phyloP scores from a whole-genome alignment of 2,113 vertebrate species.

The Anas platyrhynchos region DNA sequence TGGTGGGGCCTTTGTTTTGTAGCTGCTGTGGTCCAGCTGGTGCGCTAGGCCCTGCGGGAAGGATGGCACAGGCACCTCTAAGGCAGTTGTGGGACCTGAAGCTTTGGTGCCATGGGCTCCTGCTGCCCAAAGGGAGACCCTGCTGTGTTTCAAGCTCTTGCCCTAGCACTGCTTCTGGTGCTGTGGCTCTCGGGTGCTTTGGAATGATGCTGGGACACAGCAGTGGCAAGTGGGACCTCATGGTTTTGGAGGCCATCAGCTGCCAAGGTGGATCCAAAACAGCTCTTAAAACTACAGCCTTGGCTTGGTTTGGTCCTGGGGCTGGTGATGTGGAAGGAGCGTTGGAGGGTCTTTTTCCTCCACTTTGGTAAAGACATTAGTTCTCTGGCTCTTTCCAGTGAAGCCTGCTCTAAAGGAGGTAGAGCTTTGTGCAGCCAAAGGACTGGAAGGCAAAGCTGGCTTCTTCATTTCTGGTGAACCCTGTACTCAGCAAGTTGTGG shows the following conservation, averaged over 20 bases:
- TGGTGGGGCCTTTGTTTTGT: background rate
- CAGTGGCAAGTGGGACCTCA: background rate
- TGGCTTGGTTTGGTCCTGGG: background rate
- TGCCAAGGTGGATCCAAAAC: rapidly evolving
- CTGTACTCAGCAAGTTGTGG: background rate
- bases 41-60: background rate
- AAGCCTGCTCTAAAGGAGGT: background rate
- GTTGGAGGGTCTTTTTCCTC: background rate
- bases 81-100: background rate
- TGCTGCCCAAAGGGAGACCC: background rate
- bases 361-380: background rate
- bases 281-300: background rate
- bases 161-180: background rate
- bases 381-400: background rate
- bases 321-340: background rate
- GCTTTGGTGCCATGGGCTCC: background rate
- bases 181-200: background rate
- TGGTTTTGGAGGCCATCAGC: background rate
- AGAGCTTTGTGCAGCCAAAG: background rate
- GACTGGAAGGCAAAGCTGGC: background rate
- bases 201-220: background rate
- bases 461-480: background rate
- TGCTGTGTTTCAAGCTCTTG: background rate
- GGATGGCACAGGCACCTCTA: background rate
- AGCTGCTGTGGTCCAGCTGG: background rate